Percentiles rank a stretch among this genome's conserved stretches.
These are phyloP conservation scores for Lordiphosa clarofinis DNA, from an alignment of 1,140 invertebrate species.

Conservation along the genomic window DNA sequence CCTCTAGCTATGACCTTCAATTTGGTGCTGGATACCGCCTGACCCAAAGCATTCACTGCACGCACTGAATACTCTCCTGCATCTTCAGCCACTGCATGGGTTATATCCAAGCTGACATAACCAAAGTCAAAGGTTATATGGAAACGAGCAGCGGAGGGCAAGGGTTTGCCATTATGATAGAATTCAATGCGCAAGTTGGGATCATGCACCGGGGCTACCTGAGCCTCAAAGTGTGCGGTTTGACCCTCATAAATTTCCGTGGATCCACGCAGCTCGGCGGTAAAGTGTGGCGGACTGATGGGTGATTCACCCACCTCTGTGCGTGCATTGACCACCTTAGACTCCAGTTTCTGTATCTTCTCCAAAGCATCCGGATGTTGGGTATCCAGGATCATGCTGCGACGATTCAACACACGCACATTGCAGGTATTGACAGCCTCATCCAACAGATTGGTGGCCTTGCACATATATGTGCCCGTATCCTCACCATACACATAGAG, in stretches of 20 bases:
- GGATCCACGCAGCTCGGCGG: conserved; percentile 90
- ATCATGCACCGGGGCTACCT: conserved; percentile 95
- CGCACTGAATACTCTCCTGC: conserved; percentile 95
- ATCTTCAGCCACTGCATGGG: conserved; percentile 94
- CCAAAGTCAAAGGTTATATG: conserved; percentile 98
- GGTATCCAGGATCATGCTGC: conserved; percentile 92
- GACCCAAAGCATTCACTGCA: conserved; percentile 92
- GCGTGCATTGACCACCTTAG: conserved; percentile 88
- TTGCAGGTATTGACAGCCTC: conserved; percentile 95
- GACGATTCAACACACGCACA: conserved; percentile 89
- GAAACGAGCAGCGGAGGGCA: conserved; percentile 92
- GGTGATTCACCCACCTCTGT: conserved; percentile 90
- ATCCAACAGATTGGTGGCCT: conserved; percentile 93
- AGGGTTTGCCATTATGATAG: conserved; percentile 93
- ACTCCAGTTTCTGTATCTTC: conserved; percentile 93
- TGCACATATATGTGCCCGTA: conserved; percentile 96
- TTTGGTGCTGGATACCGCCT: conserved; percentile 90
- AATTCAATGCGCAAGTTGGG: conserved; percentile 94
- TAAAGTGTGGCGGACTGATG: conserved; percentile 88
- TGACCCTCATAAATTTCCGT: conserved; percentile 92
- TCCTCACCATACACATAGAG: conserved; percentile 96
- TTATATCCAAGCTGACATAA: conserved; percentile 95
- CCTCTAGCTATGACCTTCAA: conserved; percentile 91
- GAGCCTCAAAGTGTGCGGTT: conserved; percentile 94
- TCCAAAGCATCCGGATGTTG: conserved; percentile 96